These are phyloP conservation scores for Sarcophaga rosellei DNA, from an alignment of 2,888 invertebrate species.

Conservation along the genomic window DNA sequence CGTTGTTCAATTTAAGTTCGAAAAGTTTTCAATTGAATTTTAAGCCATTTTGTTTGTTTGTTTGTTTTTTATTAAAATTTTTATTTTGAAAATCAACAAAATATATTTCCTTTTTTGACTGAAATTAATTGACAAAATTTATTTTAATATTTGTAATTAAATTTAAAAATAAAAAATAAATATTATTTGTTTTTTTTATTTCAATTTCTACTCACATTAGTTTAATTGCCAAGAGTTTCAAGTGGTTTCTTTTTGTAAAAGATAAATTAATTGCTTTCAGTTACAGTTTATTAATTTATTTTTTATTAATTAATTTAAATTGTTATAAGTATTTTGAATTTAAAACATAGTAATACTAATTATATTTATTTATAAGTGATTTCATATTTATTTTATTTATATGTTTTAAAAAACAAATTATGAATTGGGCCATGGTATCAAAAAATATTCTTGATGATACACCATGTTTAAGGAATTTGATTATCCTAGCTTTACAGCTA, in stretches of 20 bases:
- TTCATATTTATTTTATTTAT: background rate
- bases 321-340: background rate
- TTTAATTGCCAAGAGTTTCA: constrained; percentile 66
- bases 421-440: no score
- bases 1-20: constrained; percentile 76
- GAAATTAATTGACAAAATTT: constrained; percentile 68
- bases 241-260: constrained; percentile 58
- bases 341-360: background rate
- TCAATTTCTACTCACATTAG: constrained; percentile 58
- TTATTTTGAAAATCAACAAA: background rate
- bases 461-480: no score
- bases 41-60: constrained; percentile 28
- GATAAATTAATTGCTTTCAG: constrained; percentile 61
- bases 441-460: no score
- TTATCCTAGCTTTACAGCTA: no score
- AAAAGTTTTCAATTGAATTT: constrained; percentile 74
- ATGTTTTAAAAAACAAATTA: no score
- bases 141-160: constrained; percentile 28
- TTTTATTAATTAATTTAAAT: no score
- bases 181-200: constrained; percentile 23
- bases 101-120: background rate
- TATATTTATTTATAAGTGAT: background rate
- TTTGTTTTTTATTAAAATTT: constrained; percentile 14
- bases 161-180: constrained; percentile 31
- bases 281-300: constrained; percentile 33